A percentile compares a stretch with the other conserved stretches of the same genome.
Conservation (phyloP, 2,888 invertebrate genomes). For the Drosophila meridiana region DNA sequence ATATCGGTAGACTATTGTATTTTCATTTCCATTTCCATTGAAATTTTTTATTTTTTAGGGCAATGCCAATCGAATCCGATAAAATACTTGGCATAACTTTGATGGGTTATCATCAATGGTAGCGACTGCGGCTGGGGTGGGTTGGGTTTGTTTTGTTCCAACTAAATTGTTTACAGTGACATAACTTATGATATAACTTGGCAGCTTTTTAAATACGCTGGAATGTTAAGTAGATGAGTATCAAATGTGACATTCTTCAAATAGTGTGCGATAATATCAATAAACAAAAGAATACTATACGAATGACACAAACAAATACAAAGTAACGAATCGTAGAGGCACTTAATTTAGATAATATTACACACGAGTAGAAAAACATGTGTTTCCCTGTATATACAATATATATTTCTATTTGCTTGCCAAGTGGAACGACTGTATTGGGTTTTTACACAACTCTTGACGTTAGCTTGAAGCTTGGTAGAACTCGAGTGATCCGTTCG, state of each 20-base stretch:
- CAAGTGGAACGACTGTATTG: background rate
- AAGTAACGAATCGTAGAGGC: slow-evolving; percentile 28
- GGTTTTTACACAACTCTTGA: background rate
- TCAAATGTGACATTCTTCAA: slow-evolving; percentile 26
- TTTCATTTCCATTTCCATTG: slow-evolving; percentile 45
- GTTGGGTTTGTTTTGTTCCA: slow-evolving; percentile 24
- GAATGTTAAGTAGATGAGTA: slow-evolving; percentile 35
- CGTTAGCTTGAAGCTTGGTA: background rate
- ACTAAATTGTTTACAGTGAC: slow-evolving; percentile 47
- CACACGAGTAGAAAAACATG: background rate
- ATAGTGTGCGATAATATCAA: slow-evolving; percentile 40
- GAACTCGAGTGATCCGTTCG: no score
- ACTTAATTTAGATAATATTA: slow-evolving; percentile 30
- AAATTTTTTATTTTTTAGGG: slow-evolving; percentile 48
- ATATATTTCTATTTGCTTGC: background rate
- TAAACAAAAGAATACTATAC: slow-evolving; percentile 30
- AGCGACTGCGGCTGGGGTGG: slow-evolving; percentile 15
- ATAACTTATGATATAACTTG: slow-evolving; percentile 41
- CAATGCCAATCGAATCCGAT: slow-evolving; percentile 56
- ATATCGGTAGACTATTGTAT: slow-evolving; percentile 31
- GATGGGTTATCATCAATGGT: slow-evolving; percentile 34
- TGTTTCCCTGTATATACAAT: background rate
- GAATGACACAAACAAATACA: slow-evolving; percentile 15
- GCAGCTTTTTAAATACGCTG: slow-evolving; percentile 22
- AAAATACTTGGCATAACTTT: slow-evolving; percentile 70